Conservation (phyloP, 2,113 vertebrate species). For the Lanius collurio region DNA sequence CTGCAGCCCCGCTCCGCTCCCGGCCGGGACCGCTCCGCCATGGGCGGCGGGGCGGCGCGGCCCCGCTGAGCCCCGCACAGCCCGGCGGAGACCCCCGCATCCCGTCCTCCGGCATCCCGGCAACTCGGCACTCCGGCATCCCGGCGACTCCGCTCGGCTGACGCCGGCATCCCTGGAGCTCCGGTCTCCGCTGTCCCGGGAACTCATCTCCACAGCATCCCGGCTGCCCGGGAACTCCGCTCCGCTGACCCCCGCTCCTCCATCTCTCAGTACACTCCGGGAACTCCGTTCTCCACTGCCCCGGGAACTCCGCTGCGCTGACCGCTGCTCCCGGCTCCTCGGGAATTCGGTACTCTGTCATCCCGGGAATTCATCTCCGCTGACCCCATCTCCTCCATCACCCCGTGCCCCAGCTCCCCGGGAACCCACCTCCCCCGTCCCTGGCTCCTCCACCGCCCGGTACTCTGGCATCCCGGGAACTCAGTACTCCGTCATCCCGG, state of each 20-base stretch:
- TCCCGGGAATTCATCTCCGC: neutral
- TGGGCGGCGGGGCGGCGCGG: neutral
- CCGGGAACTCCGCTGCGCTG: neutral
- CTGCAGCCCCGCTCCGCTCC: conserved; percentile 34
- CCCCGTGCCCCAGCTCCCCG: neutral
- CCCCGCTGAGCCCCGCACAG: neutral
- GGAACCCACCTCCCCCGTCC: neutral
- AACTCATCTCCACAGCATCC: neutral
- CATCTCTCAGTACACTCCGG: neutral
- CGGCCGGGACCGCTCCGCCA: neutral
- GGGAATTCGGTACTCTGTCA: neutral
- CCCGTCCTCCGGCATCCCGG: neutral
- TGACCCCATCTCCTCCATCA: neutral
- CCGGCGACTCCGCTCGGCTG: neutral
- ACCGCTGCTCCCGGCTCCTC: neutral
- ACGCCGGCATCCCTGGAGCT: neutral
- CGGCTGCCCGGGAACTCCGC: neutral
- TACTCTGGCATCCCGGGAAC: neutral
- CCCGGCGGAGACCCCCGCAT: neutral
- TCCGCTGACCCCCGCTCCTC: neutral
- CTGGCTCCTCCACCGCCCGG: neutral
- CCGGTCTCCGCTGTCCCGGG: neutral
- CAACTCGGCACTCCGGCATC: neutral
- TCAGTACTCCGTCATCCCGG: neutral
- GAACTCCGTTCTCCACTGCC: neutral